Percentiles rank a stretch among this genome's conserved stretches.
These are phyloP conservation scores for Hemicrepidius hirtus DNA, from an alignment of 2,888 invertebrate species.

Conservation along the genomic window DNA sequence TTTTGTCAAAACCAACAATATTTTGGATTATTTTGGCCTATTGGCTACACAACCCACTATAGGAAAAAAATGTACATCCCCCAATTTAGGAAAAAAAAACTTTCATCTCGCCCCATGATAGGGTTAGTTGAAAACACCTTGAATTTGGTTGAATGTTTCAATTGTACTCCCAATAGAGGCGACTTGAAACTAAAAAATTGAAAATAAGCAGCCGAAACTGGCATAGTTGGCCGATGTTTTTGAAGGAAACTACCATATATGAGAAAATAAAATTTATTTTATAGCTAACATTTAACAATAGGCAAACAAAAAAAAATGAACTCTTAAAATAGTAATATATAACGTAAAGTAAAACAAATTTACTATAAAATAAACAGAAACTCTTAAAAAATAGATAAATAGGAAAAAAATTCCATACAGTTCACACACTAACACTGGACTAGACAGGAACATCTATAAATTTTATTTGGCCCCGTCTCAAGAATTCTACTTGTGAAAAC, in stretches of 20 bases:
- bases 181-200: conserved; percentile 1
- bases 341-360: too few species aligned
- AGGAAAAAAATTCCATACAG: not conserved
- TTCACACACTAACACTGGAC: too few species aligned
- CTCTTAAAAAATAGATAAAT: not conserved
- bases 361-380: too few species aligned
- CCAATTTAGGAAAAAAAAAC: conserved; percentile 4
- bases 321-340: too few species aligned
- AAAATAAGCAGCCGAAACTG: not conserved
- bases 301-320: too few species aligned
- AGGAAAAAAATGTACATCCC: not conserved
- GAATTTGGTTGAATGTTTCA: not conserved
- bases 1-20: not conserved
- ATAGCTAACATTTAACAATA: too few species aligned
- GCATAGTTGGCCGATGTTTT: not conserved
- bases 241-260: not conserved
- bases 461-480: not conserved
- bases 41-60: not conserved
- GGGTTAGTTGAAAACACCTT: not conserved
- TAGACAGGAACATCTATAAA: not conserved
- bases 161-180: conserved; percentile 3
- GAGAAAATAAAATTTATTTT: not conserved
- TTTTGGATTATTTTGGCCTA: not conserved
- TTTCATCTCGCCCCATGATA: conserved; percentile 9
- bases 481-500: not conserved